These are phyloP conservation scores for Leptinotarsa haldemani DNA, from an alignment of 2,888 invertebrate species.

Conservation along the genomic window DNA sequence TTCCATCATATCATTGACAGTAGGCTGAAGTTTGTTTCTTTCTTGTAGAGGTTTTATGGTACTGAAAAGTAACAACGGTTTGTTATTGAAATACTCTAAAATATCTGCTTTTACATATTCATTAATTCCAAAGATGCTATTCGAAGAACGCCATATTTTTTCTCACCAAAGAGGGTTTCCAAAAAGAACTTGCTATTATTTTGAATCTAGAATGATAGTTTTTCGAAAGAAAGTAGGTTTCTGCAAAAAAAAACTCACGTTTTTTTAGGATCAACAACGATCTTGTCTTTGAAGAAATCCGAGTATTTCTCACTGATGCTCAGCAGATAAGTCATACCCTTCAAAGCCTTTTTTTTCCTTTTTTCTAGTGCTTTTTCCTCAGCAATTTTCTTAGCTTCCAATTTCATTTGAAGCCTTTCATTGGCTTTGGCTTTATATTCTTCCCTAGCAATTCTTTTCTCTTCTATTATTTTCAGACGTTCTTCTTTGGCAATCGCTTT, in stretches of 20 bases:
- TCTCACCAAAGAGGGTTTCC: neutral
- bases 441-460: conserved; percentile 14
- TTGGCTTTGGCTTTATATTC: conserved; percentile 11
- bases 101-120: too few relatives aligned
- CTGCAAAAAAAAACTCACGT: conserved; percentile 14
- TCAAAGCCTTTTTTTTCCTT: conserved; percentile 46
- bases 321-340: conserved; percentile 51
- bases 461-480: neutral
- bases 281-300: conserved; percentile 48
- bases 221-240: neutral
- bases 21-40: conserved; percentile 39
- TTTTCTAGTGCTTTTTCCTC: conserved; percentile 33
- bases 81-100: too few relatives aligned
- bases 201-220: neutral
- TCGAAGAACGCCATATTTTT: too few relatives aligned
- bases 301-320: conserved; percentile 50
- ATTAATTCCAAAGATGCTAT: too few relatives aligned
- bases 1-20: conserved; percentile 42
- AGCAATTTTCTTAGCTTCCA: conserved; percentile 29
- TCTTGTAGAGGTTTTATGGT: conserved; percentile 38
- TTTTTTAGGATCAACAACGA: conserved; percentile 27
- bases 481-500: conserved; percentile 7
- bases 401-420: conserved; percentile 18
- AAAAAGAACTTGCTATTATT: neutral
- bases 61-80: conserved; percentile 18